Conservation (phyloP, 2,888 invertebrate genomes). For the Itoplectis maculator region DNA sequence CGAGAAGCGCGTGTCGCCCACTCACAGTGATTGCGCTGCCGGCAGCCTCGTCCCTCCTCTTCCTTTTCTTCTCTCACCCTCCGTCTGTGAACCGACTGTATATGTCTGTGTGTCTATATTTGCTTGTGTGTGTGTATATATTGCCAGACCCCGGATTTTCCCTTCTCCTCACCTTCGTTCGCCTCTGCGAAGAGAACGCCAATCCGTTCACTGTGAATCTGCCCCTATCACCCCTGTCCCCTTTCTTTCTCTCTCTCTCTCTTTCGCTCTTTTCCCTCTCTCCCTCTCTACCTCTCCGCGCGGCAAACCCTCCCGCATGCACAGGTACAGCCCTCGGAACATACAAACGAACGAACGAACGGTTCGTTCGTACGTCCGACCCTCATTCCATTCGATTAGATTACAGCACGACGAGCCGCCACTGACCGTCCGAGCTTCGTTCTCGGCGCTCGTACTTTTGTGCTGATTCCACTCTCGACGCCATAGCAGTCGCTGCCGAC, state of each 20-base stretch:
- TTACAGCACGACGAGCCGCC: constrained; percentile 74
- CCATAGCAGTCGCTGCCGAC: constrained; percentile 2
- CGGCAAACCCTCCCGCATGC: constrained; percentile 43
- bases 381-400: constrained; percentile 77
- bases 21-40: constrained; percentile 82
- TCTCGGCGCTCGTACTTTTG: constrained; percentile 38
- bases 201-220: constrained; percentile 67
- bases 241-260: constrained; percentile 51
- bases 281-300: constrained; percentile 47
- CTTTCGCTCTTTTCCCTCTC: constrained; percentile 63
- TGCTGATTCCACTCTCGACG: constrained; percentile 32
- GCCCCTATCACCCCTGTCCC: constrained; percentile 31
- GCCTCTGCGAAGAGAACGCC: constrained; percentile 60
- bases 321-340: constrained; percentile 49
- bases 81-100: constrained; percentile 59
- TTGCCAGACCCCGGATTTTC: constrained; percentile 64
- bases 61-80: constrained; percentile 43
- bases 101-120: constrained; percentile 30
- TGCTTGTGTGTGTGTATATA: not conserved
- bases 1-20: constrained; percentile 82
- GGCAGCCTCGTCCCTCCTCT: constrained; percentile 70
- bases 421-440: constrained; percentile 52
- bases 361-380: constrained; percentile 62
- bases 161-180: constrained; percentile 69
- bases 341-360: constrained; percentile 55